Evolutionary conservation across 2,113 vertebrate genomes (phyloP), one percentile per base, ranked within the genome.

Genomic region (Sardina pilchardus): DNA sequence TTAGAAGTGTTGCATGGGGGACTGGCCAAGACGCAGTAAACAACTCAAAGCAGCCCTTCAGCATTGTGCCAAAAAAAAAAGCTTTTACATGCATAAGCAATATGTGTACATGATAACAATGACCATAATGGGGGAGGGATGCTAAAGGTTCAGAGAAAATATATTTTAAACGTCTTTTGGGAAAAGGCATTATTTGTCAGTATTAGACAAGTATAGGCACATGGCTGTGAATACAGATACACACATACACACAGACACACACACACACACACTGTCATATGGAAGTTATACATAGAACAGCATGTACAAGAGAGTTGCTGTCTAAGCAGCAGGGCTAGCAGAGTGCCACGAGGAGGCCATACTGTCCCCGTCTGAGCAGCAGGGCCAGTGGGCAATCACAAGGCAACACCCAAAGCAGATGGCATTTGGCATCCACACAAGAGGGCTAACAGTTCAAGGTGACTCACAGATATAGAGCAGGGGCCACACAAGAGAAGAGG

Each of bases 381-480:
- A 75, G 85, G 81, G 39, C 56, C 30, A 81, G 43, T 45, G 75
- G 78, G 50, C 44, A 59, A 67, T 59, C 82, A 44, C 30, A 83
- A 85, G 82, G 85, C 47, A 12, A 87, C 82, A 88, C 63, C 53
- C 83, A 82, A 43, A 81, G 78, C 71, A 78, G 36, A 63, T 53
- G 83, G 84, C 82, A 88, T 86, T 48, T 84, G 59, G 84, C 47
- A 86, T 44, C 34, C 8, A 24, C 44, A 9, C 48, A 44, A 42
- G 10, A 44, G 84, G 48, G 78, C 30, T 36, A 88, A 88, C 83
- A 83, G 85, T 85, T 88, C 85, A 90, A 87, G 78, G 87, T 86
- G 71, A 89, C 43, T 45, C 39, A n/a, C 42, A 17, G 71, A 78
- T 36, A 36, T 17, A 36, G 71, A 78, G 71, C 63, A 10, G 8